These are phyloP conservation scores for Sternarchorhynchus goeldii DNA, from an alignment of 2,797 vertebrate species.

Conservation along the genomic window DNA sequence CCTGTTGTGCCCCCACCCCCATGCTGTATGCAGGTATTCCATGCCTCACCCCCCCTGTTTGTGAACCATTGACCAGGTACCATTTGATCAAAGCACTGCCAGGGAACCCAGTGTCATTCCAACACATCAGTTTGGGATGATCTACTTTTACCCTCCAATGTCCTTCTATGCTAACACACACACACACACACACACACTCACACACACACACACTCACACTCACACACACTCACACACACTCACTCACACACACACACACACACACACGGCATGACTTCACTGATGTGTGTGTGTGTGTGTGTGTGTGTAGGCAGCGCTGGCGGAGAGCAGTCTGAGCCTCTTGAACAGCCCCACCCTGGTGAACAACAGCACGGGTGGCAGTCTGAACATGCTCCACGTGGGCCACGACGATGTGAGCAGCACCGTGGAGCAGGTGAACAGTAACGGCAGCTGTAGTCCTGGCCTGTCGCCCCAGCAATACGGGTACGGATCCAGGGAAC, in stretches of 20 bases:
- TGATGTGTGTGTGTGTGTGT: conserved; percentile 31
- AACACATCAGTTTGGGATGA: neutral
- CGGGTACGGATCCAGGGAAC: conserved; percentile 84
- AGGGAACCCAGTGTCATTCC: neutral
- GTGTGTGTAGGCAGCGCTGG: conserved; percentile 70
- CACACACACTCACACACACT: too few species aligned
- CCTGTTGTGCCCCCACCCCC: neutral
- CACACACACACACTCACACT: too few species aligned
- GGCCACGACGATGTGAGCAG: conserved; percentile 95
- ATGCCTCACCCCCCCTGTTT: neutral
- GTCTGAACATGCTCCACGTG: conserved; percentile 90
- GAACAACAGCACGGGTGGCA: conserved; percentile 84
- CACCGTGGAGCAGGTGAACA: conserved; percentile 96
- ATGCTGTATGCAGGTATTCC: neutral
- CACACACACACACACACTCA: too few species aligned
- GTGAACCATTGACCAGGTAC: neutral
- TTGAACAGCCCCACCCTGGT: conserved; percentile 90
- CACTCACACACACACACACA: too few species aligned
- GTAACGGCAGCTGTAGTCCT: conserved; percentile 96
- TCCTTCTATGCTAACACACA: neutral
- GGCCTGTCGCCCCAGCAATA: conserved; percentile 96
- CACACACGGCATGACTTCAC: neutral
- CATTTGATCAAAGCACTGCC: neutral
- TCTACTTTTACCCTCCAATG: neutral
- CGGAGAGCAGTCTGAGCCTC: conserved; percentile 94